Base-by-base conservation (phyloP, 2,888 invertebrate species). In the Hypomecis atomaria region DNA sequence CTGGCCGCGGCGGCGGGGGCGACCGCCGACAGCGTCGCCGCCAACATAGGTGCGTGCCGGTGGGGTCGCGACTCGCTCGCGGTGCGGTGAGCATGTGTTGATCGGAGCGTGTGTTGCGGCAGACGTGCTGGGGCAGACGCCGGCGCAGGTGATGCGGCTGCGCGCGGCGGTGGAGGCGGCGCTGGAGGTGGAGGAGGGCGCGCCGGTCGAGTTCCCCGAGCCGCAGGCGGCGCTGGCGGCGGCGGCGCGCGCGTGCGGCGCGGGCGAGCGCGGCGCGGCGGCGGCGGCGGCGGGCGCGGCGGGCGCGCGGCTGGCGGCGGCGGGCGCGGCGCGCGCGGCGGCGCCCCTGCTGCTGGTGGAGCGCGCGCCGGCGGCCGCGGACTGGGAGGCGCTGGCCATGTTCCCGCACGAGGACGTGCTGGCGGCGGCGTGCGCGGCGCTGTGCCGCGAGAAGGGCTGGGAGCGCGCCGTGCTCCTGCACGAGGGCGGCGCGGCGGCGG, bases 371-470 rank as follows among this genome's bases (percentile, higher is more conserved):
- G 67, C 69, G 61, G 60, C 66, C 65, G 77, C 78, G 61, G 23
- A 70, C 64, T 79, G 82, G 76, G 84, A 83, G 71, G 81, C 81
- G 70, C 82, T 89, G 9, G 79, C 81, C 63, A 78, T 88, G 45
- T 80, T 78, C 70, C 87, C 88, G 63, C 85, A 83, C 66, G 72
- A 72, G 0, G 83, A 80, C 42, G 82, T 81, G 49, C 67, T 86
- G 55, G 85, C 86, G 36, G 42, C 77, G 84, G 88, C 83, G 23
- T 81, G 83, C 55, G 79, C 73, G 37, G 87, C 78, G 43, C 78
- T 90, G 66, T 79, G 81, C 66, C 71, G 59, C 59, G 87, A 79
- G 36, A 90, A 90, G 75, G 88, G 84, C n/a, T 90, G 91, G 91
- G 52, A 59, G 58, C 73, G 76, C 49, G 89, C 86, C n/a, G 90